Evolutionary conservation across 2,888 invertebrate genomes (phyloP).

Genomic region (Alentia gelatinosa): DNA sequence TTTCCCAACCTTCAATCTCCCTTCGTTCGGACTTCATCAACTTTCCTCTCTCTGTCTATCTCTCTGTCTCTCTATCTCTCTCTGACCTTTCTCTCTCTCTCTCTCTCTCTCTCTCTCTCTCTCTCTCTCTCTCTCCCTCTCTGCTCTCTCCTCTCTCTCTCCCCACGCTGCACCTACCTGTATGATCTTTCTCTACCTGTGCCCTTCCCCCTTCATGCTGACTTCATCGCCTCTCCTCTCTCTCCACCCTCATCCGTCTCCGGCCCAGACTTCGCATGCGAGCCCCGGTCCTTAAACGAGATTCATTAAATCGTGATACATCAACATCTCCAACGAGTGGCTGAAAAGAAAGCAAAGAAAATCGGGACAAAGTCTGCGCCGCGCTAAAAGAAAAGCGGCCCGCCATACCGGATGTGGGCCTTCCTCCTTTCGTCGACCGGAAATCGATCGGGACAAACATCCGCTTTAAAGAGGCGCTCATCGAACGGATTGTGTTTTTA

Average conservation of each 20-base stretch:
- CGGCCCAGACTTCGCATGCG: neutral
- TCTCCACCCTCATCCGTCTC: neutral
- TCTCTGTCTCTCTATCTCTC: too few relatives aligned
- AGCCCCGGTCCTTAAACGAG: neutral
- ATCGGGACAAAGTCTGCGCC: neutral
- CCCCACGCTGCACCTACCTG: neutral
- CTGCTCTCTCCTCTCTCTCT: neutral
- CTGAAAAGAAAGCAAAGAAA: neutral
- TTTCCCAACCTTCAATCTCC: too few relatives aligned
- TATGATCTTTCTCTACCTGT: neutral
- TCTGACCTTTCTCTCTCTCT: too few relatives aligned
- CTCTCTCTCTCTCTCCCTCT: neutral
- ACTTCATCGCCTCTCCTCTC: neutral
- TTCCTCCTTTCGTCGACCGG: slow-evolving; percentile 29
- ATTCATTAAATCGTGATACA: slow-evolving; percentile 1
- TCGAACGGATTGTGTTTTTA: neutral
- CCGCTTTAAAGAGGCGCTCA: slow-evolving; percentile 6
- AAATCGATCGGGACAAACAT: slow-evolving; percentile 32
- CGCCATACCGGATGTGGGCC: neutral
- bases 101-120: neutral
- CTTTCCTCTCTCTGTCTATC: too few relatives aligned
- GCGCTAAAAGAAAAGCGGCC: neutral
- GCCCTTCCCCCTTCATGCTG: neutral
- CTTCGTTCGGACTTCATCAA: too few relatives aligned
- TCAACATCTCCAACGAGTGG: neutral